A percentile compares a stretch with the other conserved stretches of the same genome.
Conservation (phyloP, 2,888 invertebrate genomes). For the Drosophila acutilabella region DNA sequence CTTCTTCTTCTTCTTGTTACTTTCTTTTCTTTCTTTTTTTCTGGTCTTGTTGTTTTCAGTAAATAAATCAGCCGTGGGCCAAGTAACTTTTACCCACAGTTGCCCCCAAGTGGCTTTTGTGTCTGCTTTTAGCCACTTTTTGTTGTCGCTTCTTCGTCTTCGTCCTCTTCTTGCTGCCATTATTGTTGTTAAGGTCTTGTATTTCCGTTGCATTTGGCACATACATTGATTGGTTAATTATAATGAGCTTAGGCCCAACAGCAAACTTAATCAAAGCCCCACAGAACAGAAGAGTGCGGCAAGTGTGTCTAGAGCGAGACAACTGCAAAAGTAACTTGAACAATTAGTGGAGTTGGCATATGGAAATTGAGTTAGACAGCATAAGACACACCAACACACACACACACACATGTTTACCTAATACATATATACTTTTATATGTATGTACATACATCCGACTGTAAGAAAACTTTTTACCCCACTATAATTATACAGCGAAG, state of each 20-base stretch:
- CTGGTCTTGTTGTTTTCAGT: constrained; percentile 62
- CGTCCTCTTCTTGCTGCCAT: not conserved
- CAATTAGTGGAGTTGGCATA: constrained; percentile 49
- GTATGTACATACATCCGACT: too few relatives aligned
- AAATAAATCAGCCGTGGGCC: constrained; percentile 73
- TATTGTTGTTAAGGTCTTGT: constrained; percentile 20
- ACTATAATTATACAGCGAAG: too few relatives aligned
- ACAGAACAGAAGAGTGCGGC: not conserved
- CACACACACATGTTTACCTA: not conserved
- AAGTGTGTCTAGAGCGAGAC: not conserved
- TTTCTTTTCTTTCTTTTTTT: constrained; percentile 22
- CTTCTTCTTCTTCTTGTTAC: not conserved
- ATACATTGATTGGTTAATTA: constrained; percentile 72
- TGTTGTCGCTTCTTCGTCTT: not conserved
- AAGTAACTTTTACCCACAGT: constrained; percentile 70
- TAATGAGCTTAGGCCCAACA: constrained; percentile 63
- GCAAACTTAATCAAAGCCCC: constrained; percentile 34
- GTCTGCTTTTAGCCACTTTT: not conserved
- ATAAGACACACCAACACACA: constrained; percentile 5
- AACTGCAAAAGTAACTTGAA: constrained; percentile 17
- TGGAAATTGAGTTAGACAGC: constrained; percentile 40
- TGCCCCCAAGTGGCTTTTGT: constrained; percentile 43
- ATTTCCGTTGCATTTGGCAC: constrained; percentile 50
- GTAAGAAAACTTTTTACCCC: too few relatives aligned
- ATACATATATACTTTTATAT: too few relatives aligned